phyloP scores from a whole-genome alignment of 2,888 invertebrate genomes.

The Sarcophaga carnaria region DNA sequence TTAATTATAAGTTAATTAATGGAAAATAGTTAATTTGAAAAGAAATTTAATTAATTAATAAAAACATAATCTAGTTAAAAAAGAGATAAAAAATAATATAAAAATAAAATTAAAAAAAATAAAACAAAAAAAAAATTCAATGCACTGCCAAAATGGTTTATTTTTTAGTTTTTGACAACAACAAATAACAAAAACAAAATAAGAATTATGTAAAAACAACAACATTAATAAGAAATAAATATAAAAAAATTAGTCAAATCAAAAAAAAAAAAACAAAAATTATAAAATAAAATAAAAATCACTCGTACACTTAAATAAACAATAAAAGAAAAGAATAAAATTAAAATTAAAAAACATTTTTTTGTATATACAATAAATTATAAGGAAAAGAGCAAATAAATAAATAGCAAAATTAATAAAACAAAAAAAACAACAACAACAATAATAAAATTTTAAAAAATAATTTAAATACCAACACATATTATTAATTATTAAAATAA shows the following conservation, averaged over 20 bases:
- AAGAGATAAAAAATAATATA: constrained; percentile 23
- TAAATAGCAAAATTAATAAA: constrained; percentile 31
- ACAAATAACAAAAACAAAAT: constrained; percentile 67
- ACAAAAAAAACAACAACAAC: constrained; percentile 34
- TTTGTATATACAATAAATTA: neutral
- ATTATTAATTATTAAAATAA: neutral
- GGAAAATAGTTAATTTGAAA: constrained; percentile 35
- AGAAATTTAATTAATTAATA: constrained; percentile 35
- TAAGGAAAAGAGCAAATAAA: constrained; percentile 49
- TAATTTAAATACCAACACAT: neutral
- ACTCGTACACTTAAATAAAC: constrained; percentile 30
- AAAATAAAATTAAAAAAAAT: constrained; percentile 58
- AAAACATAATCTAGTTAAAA: constrained; percentile 57
- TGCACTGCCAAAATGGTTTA: constrained; percentile 81
- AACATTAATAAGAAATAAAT: constrained; percentile 29
- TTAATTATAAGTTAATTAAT: constrained; percentile 17
- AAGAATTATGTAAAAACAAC: constrained; percentile 41
- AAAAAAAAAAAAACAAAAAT: constrained; percentile 21
- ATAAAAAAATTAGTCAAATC: constrained; percentile 38
- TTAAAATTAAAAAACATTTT: constrained; percentile 29
- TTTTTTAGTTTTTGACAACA: constrained; percentile 73
- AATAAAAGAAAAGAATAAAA: neutral
- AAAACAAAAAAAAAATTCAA: constrained; percentile 73
- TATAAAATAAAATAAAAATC: neutral
- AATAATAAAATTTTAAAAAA: neutral